These are phyloP conservation scores for Empis livida DNA, from an alignment of 2,888 invertebrate genomes.

Conservation along the genomic window DNA sequence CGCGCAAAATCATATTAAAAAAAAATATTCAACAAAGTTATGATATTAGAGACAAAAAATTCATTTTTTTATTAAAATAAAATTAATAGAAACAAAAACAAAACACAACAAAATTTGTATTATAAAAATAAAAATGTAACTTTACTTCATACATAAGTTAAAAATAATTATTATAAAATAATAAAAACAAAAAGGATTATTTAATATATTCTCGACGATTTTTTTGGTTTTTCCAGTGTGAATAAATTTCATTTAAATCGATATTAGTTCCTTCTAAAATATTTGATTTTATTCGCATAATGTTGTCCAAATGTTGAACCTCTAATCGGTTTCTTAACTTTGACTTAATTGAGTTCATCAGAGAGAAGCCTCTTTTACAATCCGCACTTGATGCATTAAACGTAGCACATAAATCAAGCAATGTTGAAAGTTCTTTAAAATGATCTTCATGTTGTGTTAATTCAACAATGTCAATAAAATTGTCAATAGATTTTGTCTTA, in stretches of 20 bases:
- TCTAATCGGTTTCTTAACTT: conserved; percentile 1
- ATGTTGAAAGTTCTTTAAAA: conserved; percentile 1
- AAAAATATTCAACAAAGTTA: background rate
- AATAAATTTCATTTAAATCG: conserved; percentile 3
- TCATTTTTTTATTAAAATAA: background rate
- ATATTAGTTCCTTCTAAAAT: background rate
- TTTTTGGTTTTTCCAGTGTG: background rate
- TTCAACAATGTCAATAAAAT: background rate
- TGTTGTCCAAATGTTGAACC: conserved; percentile 1
- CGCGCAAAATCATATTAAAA: background rate
- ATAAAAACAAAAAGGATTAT: background rate
- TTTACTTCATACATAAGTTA: background rate
- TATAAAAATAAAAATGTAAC: background rate
- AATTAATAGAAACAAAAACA: background rate
- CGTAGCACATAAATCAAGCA: conserved; percentile 2
- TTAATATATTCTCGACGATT: background rate
- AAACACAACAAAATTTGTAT: background rate
- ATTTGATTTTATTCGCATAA: conserved; percentile 1
- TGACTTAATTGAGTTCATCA: conserved; percentile 3
- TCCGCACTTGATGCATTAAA: conserved; percentile 5
- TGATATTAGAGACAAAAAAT: background rate
- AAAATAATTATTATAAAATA: background rate
- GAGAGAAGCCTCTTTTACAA: conserved; percentile 1
- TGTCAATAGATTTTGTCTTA: conserved; percentile 2
- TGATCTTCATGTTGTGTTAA: background rate